Percentiles rank a stretch among this genome's conserved stretches.
These are phyloP conservation scores for Clanis bilineata DNA, from an alignment of 2,888 invertebrate genomes.

Conservation along the genomic window DNA sequence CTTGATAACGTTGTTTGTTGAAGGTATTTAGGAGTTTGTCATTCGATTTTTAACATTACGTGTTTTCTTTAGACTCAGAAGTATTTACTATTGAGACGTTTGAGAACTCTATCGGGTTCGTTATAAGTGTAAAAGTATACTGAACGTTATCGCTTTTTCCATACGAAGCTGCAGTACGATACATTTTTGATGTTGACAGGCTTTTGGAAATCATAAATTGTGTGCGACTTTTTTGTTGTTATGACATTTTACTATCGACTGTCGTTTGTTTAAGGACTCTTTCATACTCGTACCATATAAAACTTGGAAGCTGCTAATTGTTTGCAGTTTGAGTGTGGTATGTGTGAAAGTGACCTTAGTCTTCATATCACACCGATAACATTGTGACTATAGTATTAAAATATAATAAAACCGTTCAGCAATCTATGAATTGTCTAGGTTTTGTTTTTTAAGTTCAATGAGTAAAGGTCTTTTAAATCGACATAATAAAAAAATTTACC, in stretches of 20 bases:
- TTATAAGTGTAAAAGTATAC: constrained; percentile 10
- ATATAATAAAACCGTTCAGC: neutral
- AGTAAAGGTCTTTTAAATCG: too few relatives aligned
- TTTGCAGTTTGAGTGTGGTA: neutral
- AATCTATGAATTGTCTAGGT: neutral
- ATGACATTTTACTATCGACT: neutral
- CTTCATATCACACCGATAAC: neutral
- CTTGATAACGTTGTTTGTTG: constrained; percentile 71
- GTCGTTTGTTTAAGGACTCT: neutral
- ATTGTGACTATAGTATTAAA: neutral
- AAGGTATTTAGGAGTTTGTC: constrained; percentile 47
- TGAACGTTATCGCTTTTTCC: constrained; percentile 23
- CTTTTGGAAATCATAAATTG: neutral
- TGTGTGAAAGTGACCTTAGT: neutral
- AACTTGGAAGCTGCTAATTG: neutral
- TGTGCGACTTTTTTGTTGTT: neutral
- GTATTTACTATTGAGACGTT: constrained; percentile 22
- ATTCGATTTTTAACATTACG: constrained; percentile 17
- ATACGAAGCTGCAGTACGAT: constrained; percentile 24
- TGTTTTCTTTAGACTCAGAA: constrained; percentile 7
- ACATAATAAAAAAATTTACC: too few relatives aligned
- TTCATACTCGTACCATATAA: neutral
- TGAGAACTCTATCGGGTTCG: neutral
- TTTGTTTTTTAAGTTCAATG: neutral
- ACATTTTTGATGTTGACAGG: neutral